Base-by-base conservation (phyloP, 2,797 vertebrate genomes). In the Ficedula albicollis region DNA sequence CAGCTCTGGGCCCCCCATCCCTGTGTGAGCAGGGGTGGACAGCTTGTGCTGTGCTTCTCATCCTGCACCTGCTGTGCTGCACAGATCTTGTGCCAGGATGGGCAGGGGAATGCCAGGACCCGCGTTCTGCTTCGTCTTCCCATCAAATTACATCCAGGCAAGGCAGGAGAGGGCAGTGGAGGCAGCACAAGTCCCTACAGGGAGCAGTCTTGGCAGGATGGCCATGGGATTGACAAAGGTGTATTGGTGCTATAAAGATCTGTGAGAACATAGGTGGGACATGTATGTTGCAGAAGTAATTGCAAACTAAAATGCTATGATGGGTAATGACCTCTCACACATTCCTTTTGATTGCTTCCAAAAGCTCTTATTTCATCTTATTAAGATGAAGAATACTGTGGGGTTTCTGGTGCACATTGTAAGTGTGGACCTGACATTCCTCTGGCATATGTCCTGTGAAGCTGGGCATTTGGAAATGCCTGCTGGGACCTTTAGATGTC, bases 71-170 rank as follows among this genome's bases (percentile, higher is more conserved):
- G 0, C 32, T 34, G 2, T 9, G 22, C 43, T 54, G 16, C 84
- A 23, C 63, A 68, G 44, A 14, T 11, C 22, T 39, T 2, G 0
- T 34, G 69, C 69, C 30, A 16, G 9, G 32, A 27, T 27, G 25
- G 30, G 18, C 23, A 55, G 52, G 39, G 10, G 23, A 55, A 55
- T 55, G 18, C 18, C 68, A 72, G 32, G 25, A 55, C 2, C 19
- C 0, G 0, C 0, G 0, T 43, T 21, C 51, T 55, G 39, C 69
- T 55, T 43, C 39, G 25, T 55, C 30, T 43, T 43, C 32, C 52
- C 69, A 72, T 22, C 52, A 55, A 43, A 55, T 27, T 34, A 29
- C 52, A 44, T 12, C 25, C 16, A 26, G 38, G 39, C 32, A 44
- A 72, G 25, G 41, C 32, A 72, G 39, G 67, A 44, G 26, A 66